Base-by-base conservation (phyloP, 2,797 vertebrate species). In the Eospalax fontanierii region DNA sequence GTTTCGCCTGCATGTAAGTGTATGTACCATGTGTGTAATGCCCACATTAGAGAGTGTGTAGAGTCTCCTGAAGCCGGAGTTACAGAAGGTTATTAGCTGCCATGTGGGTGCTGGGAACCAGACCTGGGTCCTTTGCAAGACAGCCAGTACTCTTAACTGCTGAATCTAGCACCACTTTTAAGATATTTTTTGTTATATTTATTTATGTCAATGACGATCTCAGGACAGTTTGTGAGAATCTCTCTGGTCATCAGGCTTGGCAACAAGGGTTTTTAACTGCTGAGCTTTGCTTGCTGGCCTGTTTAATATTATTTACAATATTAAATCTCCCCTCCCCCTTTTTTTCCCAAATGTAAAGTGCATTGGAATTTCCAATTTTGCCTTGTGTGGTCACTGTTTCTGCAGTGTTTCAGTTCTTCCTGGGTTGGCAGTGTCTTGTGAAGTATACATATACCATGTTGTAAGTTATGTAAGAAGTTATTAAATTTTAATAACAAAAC, bases 301-400 rank as follows among this genome's bases (percentile, higher is more conserved):
- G 50, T 94, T 89, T 85, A 90, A 22, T 90, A 24, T 89, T 91
- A 24, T 89, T 91, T 96, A 18, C 54, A 90, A 54, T 4, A 76
- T 90, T 71, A 85, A 43, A 22, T 33, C 75, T 28, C 14, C 22
- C 85, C 19, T 10, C 4, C 30, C 12, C 12, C 30, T 35, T 15
- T 22, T 76, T 76, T 30, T 75, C 63, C 35, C 16, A 33, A 33
- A 46, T 0, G 81, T 91, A 40, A 76, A 0, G 79, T 92, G 40
- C 54, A 84, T 46, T 87, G 65, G 50, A 81, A 81, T 93, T 91
- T 38, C n/a, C 30, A 26, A 35, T 90, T 95, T 93, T 91, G 30
- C 35, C 84, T 90, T 87, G 30, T 92, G 30, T 66, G 85, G 26
- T 83, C 46, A 43, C 33, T 84, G 21, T 59, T 26, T 88, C 40